Evolutionary conservation across 2,797 vertebrate species (phyloP), one percentile per base, ranked within the genome.

Genomic region (Rhinogobio ventralis): DNA sequence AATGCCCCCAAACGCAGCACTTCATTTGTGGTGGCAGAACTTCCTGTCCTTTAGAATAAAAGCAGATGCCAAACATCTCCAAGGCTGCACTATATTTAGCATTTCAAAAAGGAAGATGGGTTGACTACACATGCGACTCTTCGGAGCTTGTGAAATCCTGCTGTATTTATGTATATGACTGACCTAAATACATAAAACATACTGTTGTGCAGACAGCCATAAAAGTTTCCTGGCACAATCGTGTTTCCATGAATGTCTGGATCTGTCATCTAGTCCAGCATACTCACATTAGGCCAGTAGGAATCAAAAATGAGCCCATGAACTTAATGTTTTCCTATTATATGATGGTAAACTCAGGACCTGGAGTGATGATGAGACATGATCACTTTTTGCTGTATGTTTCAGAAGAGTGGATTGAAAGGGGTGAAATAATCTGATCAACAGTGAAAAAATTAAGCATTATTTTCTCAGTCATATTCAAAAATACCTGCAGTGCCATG

Each of bases 101-200:
- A 19, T 81, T 14, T 69, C 8, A 39, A 20, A 57, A 42, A 36
- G 6, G 23, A 55, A 80, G 66, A 69, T 68, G 77, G 13, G n/a
- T 57, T 30, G 3, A 30, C 39, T 60, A 14, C 71, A 60, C 9
- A 5, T 13, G 13, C 2, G 2, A 25, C 28, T 53, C 62, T 46
- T 30, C 2, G 10, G 10, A 23, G 45, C 7, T 19, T 11, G 64
- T 10, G 64, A 53, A 39, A 53, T 39, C 45, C 0, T 2, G 8
- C 46, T 4, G 46, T 6, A 25, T 53, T 49, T 42, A 25, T 60
- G 55, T 42, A 13, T 20, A 57, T 4, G 14, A 49, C 45, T 67
- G 75, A 77, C 69, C 72, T 2, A 33, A 20, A 53, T 51, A 60
- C 64, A 81, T 17, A 72, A 36, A 33, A 76, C 73, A 75, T n/a